Base-by-base conservation (phyloP, 2,888 invertebrate species). In the Ormyrus pomaceus region DNA sequence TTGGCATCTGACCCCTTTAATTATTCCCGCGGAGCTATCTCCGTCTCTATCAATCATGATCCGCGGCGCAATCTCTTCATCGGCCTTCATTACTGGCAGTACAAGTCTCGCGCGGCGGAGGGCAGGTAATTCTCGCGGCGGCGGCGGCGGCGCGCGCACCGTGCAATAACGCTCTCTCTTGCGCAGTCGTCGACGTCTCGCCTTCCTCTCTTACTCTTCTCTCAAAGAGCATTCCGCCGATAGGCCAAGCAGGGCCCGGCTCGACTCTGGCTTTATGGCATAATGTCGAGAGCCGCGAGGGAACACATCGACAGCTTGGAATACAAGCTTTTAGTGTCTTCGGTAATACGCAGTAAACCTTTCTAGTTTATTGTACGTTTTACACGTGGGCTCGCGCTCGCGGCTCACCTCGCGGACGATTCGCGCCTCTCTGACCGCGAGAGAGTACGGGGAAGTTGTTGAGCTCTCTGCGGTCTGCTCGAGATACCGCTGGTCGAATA, bases 361-460 rank as follows among this genome's bases (percentile, higher is more conserved):
- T 73, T 74, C 81, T 82, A 85, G 77, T 86, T 86, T 86, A 86
- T 85, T 83, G 84, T 82, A 73, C 83, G 79, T 83, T 84, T 86
- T 85, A 83, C 85, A 82, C 85, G 70, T 61, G 50, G 34, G 1
- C 19, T 69, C 19, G 34, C 19, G 53, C 1, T 11, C 11, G 9
- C n/a, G 62, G 6, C 46, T 45, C 69, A 58, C 56, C 48, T 48
- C 77, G 56, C 55, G 53, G 59, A 51, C 61, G 73, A n/a, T 55
- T n/a, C 5, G 10, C 8, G 10, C 56, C 11, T 56, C n/a, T 34
- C 34, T 34, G 34, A 34, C 34, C 34, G 34, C 34, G 34, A 34
- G 34, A 34, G 34, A 34, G 34, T 34, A 34, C 34, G 34, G 34
- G 34, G 34, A 34, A 34, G 34, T 34, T 34, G 34, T 34, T 34